Conservation (phyloP, 2,797 vertebrate genomes). For the Cuculus canorus region DNA sequence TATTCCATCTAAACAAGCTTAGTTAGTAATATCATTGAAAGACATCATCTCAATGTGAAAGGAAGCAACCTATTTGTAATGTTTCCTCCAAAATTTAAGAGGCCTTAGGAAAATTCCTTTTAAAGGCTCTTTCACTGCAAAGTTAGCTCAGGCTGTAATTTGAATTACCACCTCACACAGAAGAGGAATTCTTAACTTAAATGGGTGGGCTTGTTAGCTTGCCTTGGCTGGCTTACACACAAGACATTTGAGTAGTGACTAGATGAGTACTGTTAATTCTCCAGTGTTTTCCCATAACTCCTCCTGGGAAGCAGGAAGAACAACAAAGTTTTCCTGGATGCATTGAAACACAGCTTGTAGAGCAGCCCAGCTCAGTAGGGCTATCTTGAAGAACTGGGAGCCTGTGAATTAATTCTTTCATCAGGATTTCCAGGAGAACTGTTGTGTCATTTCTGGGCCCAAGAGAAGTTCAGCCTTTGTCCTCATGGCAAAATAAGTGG, state of each 20-base stretch:
- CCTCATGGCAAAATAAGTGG: neutral
- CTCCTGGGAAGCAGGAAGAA: conserved; percentile 4
- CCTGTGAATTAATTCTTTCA: conserved; percentile 54
- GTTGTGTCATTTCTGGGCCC: conserved; percentile 23
- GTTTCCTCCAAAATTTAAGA: neutral
- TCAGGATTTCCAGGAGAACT: conserved; percentile 15
- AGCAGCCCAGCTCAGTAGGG: neutral
- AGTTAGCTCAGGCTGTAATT: neutral
- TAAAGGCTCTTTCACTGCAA: neutral
- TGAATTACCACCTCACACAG: neutral
- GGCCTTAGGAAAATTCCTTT: neutral
- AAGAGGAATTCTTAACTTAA: neutral
- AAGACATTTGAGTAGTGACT: neutral
- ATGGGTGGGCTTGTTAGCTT: neutral
- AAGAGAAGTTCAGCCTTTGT: conserved; percentile 7
- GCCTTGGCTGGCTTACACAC: neutral
- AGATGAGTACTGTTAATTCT: neutral
- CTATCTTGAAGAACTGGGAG: neutral
- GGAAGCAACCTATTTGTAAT: neutral
- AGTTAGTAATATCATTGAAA: neutral
- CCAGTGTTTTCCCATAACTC: conserved; percentile 20
- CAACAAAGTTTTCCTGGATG: conserved; percentile 34
- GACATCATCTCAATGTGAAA: neutral
- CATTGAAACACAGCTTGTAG: neutral
- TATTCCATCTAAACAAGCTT: neutral